phyloP scores from a whole-genome alignment of 1,140 invertebrate genomes.

The Drosophila kepulauana region DNA sequence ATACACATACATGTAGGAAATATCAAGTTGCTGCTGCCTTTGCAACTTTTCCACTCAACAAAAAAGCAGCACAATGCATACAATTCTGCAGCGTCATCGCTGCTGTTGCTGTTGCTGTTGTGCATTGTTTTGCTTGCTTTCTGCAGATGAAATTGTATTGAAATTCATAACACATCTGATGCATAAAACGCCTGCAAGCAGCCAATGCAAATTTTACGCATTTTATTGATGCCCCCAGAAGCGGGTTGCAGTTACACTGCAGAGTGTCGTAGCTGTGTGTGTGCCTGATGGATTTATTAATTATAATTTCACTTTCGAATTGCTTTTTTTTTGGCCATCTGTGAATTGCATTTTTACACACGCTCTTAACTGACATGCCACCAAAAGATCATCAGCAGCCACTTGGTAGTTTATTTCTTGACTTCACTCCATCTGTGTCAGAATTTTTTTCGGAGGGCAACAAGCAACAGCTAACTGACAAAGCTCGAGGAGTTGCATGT shows the following conservation, averaged over 20 bases:
- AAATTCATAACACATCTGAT: constrained; percentile 83
- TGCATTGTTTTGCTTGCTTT: constrained; percentile 21
- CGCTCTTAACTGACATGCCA: neutral
- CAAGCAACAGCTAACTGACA: neutral
- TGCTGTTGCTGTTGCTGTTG: neutral
- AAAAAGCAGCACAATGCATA: constrained; percentile 57
- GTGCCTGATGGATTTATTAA: constrained; percentile 67
- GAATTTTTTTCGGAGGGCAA: constrained; percentile 11
- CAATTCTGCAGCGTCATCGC: constrained; percentile 42
- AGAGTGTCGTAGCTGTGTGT: constrained; percentile 5
- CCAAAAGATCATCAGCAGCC: constrained; percentile 13
- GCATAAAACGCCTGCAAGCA: constrained; percentile 75
- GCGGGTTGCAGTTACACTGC: constrained; percentile 13
- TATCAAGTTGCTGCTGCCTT: constrained; percentile 22
- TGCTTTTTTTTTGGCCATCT: neutral
- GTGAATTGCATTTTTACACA: neutral
- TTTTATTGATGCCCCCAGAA: constrained; percentile 61
- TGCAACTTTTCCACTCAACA: constrained; percentile 30
- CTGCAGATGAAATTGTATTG: constrained; percentile 56
- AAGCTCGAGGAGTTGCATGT: neutral
- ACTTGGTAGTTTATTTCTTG: constrained; percentile 7
- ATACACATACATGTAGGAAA: constrained; percentile 1
- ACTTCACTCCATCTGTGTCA: constrained; percentile 66
- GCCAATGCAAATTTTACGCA: constrained; percentile 73
- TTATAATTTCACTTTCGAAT: constrained; percentile 57